Conservation (phyloP, 1,140 invertebrate species). For the Rhopalosiphum padi region DNA sequence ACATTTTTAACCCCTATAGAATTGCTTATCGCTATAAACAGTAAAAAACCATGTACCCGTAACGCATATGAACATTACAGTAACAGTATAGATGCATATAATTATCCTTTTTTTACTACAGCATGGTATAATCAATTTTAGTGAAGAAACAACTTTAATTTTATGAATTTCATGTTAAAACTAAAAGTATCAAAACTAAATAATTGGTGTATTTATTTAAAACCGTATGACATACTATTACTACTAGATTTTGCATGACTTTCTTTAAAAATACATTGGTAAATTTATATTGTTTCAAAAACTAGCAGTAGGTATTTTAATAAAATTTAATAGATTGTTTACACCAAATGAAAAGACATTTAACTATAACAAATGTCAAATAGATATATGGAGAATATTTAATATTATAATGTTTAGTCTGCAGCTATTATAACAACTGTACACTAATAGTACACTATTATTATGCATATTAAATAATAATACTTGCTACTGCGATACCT, state of each 20-base stretch:
- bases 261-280: neutral
- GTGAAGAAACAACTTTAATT: neutral
- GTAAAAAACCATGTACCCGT: neutral
- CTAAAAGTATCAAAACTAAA: neutral
- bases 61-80: neutral
- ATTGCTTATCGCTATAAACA: conserved; percentile 10
- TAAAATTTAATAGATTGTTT: neutral
- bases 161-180: neutral
- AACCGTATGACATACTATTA: neutral
- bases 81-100: neutral
- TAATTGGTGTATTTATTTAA: neutral
- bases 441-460: neutral
- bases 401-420: neutral
- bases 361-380: neutral
- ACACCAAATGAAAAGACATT: neutral
- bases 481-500: neutral
- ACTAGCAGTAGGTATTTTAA: neutral
- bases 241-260: neutral
- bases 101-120: conserved; percentile 11
- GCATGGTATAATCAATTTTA: neutral
- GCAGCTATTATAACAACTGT: neutral
- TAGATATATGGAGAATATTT: neutral
- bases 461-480: neutral
- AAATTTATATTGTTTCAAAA: neutral
- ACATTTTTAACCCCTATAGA: conserved; percentile 41